phyloP scores from a whole-genome alignment of 1,140 invertebrate genomes.

The Brachionus calyciflorus region DNA sequence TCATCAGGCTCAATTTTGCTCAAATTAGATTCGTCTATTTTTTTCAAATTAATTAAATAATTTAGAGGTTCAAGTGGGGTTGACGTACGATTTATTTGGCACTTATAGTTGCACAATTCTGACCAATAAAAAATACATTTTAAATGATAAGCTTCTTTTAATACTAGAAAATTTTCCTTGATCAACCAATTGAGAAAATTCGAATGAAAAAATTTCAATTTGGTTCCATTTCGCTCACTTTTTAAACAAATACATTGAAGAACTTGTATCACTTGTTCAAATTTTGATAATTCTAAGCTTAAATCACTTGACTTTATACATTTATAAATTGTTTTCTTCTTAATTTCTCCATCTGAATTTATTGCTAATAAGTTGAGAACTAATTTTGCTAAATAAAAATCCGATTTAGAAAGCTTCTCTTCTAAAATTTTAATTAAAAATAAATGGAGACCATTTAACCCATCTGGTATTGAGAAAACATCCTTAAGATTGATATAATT shows the following conservation, averaged over 20 bases:
- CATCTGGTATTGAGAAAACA: no score
- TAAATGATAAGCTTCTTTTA: not conserved
- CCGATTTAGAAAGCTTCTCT: not conserved
- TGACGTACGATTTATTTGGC: not conserved
- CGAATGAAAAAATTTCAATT: not conserved
- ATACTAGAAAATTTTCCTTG: not conserved
- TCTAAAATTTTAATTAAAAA: not conserved
- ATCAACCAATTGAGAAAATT: not conserved
- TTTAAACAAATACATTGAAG: no score
- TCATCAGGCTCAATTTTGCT: not conserved
- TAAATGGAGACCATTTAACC: no score
- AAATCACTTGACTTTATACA: not conserved
- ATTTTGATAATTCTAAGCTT: not conserved
- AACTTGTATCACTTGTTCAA: not conserved
- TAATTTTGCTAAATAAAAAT: not conserved
- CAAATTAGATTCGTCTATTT: not conserved
- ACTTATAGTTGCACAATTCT: not conserved
- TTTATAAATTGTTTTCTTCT: not conserved
- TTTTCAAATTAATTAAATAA: not conserved
- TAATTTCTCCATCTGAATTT: not conserved
- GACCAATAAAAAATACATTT: slow-evolving; percentile 1
- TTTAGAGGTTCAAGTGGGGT: not conserved
- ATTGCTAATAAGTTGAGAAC: not conserved
- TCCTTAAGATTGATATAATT: no score
- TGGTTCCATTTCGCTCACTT: no score